Evolutionary conservation across 1,140 invertebrate genomes (phyloP), one percentile per base, ranked within the genome.

Genomic region (Leptoteleia sp.): DNA sequence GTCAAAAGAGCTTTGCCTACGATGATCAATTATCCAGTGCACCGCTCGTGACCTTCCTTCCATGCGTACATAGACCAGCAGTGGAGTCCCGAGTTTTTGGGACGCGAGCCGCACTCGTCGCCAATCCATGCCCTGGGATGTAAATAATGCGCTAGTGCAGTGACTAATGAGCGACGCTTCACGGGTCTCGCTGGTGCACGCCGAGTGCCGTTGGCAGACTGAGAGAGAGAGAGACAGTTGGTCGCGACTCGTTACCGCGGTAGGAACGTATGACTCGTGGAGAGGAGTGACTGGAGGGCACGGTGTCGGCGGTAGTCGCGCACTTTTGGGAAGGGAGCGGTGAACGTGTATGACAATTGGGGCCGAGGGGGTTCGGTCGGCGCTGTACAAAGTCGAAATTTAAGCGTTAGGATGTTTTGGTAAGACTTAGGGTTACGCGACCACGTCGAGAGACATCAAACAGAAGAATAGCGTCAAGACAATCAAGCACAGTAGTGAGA

Each of bases 401-500:
- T 5, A 22, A 22, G 19, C 19, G 19, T 33, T 45, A 45, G 45
- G 16, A 52, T 54, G 29, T 61, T 62, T 27, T 61, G 1, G 35
- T 73, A 62, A 64, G n/a, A 33, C 29, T 15, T 50, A 77, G 67
- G 45, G 45, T 40, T 68, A 52, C n/a, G 25, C 17, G 16, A 62
- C 19, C 2, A 3, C 19, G 33, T 50, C 37, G 29, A 37, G 33
- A 47, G 59, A 77, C 71, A 75, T 70, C 16, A 45, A 61, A 22
- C 70, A 81, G 80, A 76, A 85, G 86, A 88, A 87, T 83, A 80
- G 85, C 85, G 86, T 86, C 78, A 84, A 86, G 86, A 88, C 84
- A 86, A 86, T 88, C 85, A 85, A 85, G 79, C 79, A 77, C 62
- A 84, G 84, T 83, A 81, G 83, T 70, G n/a, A n/a, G n/a, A n/a